Base-by-base conservation (phyloP, 2,888 invertebrate species). In the Pristionchus japonicus region DNA sequence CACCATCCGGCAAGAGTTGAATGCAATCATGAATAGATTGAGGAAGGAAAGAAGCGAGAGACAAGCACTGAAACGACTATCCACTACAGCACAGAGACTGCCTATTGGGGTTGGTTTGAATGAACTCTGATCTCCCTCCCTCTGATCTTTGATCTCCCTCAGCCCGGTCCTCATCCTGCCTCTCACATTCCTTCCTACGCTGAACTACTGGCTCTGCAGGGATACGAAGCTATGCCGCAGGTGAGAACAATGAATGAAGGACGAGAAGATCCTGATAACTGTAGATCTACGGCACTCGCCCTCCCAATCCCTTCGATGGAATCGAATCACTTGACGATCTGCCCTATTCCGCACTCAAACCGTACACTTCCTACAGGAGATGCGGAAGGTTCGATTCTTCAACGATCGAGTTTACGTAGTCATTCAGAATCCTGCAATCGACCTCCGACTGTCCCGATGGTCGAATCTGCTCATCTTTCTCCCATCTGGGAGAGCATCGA, bases 391-490 rank as follows among this genome's bases (percentile, higher is more conserved):
- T n/a, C 7, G 70, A 15, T 31, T 43, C 34, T 15, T 1, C 17
- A 27, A 3, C 52, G 37, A 17, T 57, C 15, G 6, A n/a, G 7
- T 52, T 49, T 80, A 34, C 0, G 23, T 23, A 27, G 40, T 0
- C 3, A 7, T 85, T 34, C 86, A 86, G 86, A 13, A 31, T 86
- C 9, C 43, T 23, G 1, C 80, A 52, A 47, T 87, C 87, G 3
- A 37, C 40, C 0, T 37, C 61, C 43, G 80, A 87, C 3, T 87
- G 87, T 80, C 87, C 87, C 17, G 87, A 87, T 80, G 87, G 77
- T 61, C 52, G 80, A 43, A 70, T 87, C 23, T 87, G 87, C 40
- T 77, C 87, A 4, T 23, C 52, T 13, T 87, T 40, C 43, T 34
- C 34, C 11, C 86, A 86, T 47, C 49, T 49, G 31, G 67, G 70